These are phyloP conservation scores for Pectinophora gossypiella DNA, from an alignment of 1,140 invertebrate species.

Conservation along the genomic window DNA sequence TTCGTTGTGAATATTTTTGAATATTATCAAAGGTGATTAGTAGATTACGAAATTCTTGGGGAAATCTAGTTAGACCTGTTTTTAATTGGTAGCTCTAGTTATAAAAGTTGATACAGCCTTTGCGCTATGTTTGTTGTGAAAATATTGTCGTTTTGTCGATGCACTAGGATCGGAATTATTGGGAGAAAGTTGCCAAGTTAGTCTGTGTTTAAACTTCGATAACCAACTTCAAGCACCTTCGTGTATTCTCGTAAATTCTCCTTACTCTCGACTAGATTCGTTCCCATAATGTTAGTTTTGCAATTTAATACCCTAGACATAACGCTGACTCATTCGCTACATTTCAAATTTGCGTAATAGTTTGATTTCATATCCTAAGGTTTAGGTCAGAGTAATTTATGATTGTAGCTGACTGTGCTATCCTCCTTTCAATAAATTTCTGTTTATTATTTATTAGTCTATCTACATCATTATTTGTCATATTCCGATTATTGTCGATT, in stretches of 20 bases:
- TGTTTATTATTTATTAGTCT: conserved; percentile 17
- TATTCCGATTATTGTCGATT: conserved; percentile 23
- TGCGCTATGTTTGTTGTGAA: too few relatives aligned
- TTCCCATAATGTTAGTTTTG: conserved; percentile 35
- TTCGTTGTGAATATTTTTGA: conserved; percentile 24
- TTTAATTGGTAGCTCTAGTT: not conserved
- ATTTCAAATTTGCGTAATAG: conserved; percentile 29
- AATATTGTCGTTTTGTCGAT: too few relatives aligned
- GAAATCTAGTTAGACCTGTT: conserved; percentile 15
- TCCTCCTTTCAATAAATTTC: conserved; percentile 17
- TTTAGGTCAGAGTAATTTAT: not conserved
- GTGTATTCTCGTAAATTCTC: conserved; percentile 42
- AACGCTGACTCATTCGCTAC: conserved; percentile 41
- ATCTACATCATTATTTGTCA: conserved; percentile 26
- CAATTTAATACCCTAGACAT: conserved; percentile 47
- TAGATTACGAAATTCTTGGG: conserved; percentile 14
- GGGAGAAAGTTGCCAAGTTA: conserved; percentile 32
- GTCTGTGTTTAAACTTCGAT: conserved; percentile 32
- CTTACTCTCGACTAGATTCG: conserved; percentile 35
- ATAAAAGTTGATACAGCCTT: too few relatives aligned
- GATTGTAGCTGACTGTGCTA: conserved; percentile 9
- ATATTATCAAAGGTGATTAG: conserved; percentile 24
- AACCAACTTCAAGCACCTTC: conserved; percentile 33
- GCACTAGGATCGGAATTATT: conserved; percentile 8
- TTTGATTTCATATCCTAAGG: conserved; percentile 4